Base-by-base conservation (phyloP, 2,797 vertebrate genomes). In the Sardinella longiceps region DNA sequence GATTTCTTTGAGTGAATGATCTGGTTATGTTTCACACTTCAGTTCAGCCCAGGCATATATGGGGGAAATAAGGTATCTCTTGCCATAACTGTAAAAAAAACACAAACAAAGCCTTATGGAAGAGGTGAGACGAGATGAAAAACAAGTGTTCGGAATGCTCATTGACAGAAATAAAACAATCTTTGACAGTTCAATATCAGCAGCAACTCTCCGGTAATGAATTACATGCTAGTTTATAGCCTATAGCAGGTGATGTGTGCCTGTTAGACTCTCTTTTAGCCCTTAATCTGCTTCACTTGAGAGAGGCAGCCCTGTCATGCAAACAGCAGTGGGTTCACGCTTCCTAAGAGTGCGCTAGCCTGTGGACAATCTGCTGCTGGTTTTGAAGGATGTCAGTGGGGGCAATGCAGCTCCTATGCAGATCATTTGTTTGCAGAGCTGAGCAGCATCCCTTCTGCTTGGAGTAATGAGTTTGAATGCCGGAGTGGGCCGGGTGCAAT, bases 401-500 rank as follows among this genome's bases (percentile, higher is more conserved):
- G 15, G 70, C 5, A 48, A 45, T 2, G n/a, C 63, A 74, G 70
- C 15, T 77, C 18, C 18, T 20, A 20, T 20, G 18, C 18, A 39
- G 70, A 20, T 77, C 6, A 77, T 77, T 77, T 77, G 70, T 77
- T 77, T 77, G 70, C 37, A 7, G 70, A 77, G 70, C 46, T 48
- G 46, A 48, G 1, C 70, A 48, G 1, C 70, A 43, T 77, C 33
- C 39, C 70, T 82, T 83, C 56, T 46, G 80, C 60, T 63, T 66
- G 28, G 82, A 89, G 84, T 82, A 81, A 85, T 86, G 70, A 80
- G 83, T 85, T 84, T 51, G 84, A 88, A 88, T 85, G 87, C 87
- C 88, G 87, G 88, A 86, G 85, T 74, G 66, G 51, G 74, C 43
- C 82, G 81, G 83, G 82, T 80, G 82, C 39, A 83, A 80, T 15